These are phyloP conservation scores for Synanthedon vespiformis DNA, from an alignment of 2,888 invertebrate species.

Conservation along the genomic window DNA sequence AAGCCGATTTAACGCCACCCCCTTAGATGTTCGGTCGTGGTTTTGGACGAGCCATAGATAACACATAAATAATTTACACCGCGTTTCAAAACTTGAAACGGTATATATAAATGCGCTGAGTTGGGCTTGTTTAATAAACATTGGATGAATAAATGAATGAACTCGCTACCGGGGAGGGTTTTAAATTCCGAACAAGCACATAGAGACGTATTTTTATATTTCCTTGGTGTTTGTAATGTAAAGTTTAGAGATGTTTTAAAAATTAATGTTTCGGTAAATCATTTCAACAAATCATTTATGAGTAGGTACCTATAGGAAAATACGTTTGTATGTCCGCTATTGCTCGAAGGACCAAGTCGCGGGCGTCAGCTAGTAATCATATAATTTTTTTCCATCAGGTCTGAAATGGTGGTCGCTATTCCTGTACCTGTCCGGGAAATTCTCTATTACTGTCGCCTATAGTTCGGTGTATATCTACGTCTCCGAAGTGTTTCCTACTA, in stretches of 20 bases:
- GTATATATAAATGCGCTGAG: constrained; percentile 8
- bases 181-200: neutral
- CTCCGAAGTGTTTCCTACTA: constrained; percentile 78
- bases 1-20: constrained; percentile 33
- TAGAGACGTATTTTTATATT: neutral
- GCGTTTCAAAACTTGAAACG: constrained; percentile 21
- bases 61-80: constrained; percentile 31
- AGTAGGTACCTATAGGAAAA: too few relatives aligned
- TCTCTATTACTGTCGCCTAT: constrained; percentile 75
- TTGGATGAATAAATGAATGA: constrained; percentile 45
- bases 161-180: constrained; percentile 1
- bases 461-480: constrained; percentile 75
- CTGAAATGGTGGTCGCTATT: constrained; percentile 55
- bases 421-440: constrained; percentile 74
- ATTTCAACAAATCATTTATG: too few relatives aligned
- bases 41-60: constrained; percentile 23
- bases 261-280: too few relatives aligned
- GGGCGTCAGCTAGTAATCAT: too few relatives aligned
- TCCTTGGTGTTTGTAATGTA: too few relatives aligned
- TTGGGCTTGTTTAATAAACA: constrained; percentile 36
- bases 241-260: too few relatives aligned
- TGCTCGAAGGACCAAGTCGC: too few relatives aligned
- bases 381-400: constrained; percentile 20
- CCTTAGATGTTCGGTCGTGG: constrained; percentile 18
- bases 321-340: too few relatives aligned